Evolutionary conservation across 2,888 invertebrate species (phyloP).

Genomic region (Apamea monoglypha): DNA sequence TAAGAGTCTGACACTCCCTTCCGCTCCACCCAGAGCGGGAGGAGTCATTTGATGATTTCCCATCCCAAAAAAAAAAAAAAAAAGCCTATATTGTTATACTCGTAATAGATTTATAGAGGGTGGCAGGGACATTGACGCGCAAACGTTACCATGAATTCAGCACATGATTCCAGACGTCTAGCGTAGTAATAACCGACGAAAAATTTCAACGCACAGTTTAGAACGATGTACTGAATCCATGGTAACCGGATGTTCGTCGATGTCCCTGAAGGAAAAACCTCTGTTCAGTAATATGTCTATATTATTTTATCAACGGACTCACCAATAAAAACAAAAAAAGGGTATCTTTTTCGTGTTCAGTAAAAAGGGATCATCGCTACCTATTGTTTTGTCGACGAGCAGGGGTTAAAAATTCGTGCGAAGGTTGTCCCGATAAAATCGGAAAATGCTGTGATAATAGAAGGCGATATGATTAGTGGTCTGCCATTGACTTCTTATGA

Average conservation of each 20-base stretch:
- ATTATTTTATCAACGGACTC: background rate
- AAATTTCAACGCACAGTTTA: too few species aligned
- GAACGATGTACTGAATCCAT: too few species aligned
- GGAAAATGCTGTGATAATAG: conserved; percentile 5
- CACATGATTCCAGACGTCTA: too few species aligned
- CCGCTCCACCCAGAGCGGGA: too few species aligned
- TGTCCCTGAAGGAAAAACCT: background rate
- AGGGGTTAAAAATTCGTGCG: background rate
- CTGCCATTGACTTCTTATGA: background rate
- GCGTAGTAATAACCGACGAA: too few species aligned
- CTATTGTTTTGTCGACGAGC: background rate
- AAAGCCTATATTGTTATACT: background rate
- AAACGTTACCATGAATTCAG: too few species aligned
- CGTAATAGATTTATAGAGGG: background rate
- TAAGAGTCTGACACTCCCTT: too few species aligned
- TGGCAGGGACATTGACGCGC: too few species aligned
- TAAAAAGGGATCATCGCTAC: background rate
- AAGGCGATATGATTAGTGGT: conserved; percentile 22
- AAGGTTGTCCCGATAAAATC: conserved; percentile 1
- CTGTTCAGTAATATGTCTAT: too few species aligned
- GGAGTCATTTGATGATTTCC: too few species aligned
- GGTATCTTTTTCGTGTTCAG: background rate
- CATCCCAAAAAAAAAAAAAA: too few species aligned
- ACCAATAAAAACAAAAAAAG: background rate
- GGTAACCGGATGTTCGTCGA: too few species aligned